Evolutionary conservation across 2,888 invertebrate genomes (phyloP).

Genomic region (Pterostichus niger): DNA sequence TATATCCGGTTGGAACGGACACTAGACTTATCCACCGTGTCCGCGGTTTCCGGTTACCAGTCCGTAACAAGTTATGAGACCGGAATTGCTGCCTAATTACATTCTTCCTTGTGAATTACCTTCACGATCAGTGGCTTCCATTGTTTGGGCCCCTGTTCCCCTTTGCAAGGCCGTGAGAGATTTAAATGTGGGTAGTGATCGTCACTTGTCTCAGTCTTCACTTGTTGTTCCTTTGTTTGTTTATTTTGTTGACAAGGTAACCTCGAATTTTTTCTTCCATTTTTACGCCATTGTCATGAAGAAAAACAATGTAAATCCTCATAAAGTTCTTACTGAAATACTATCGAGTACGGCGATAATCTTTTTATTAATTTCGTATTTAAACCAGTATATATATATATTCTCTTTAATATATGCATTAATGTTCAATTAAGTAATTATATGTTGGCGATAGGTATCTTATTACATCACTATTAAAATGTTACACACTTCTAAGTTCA

Average conservation of each 20-base stretch:
- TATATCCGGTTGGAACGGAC: slow-evolving; percentile 59
- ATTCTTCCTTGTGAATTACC: slow-evolving; percentile 66
- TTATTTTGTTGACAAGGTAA: slow-evolving; percentile 16
- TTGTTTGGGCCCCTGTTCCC: slow-evolving; percentile 40
- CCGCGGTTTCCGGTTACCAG: slow-evolving; percentile 58
- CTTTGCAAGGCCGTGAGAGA: slow-evolving; percentile 52
- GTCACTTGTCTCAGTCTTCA: slow-evolving; percentile 16
- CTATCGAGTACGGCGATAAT: neutral
- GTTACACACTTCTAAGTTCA: slow-evolving; percentile 38
- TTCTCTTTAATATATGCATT: slow-evolving; percentile 20
- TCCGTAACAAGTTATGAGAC: slow-evolving; percentile 63
- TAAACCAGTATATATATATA: neutral
- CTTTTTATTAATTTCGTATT: slow-evolving; percentile 6
- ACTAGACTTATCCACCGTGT: slow-evolving; percentile 50
- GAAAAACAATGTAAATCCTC: neutral
- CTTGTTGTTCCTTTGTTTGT: slow-evolving; percentile 26
- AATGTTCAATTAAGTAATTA: slow-evolving; percentile 34
- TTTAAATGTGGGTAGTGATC: slow-evolving; percentile 29
- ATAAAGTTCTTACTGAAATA: too few species aligned
- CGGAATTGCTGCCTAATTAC: slow-evolving; percentile 60
- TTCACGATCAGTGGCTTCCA: slow-evolving; percentile 53
- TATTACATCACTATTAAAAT: slow-evolving; percentile 43
- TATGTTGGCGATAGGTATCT: slow-evolving; percentile 23
- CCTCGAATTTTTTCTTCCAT: slow-evolving; percentile 11
- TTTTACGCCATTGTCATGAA: too few species aligned